These are phyloP conservation scores for Hephaestus fuliginosus DNA, from an alignment of 2,797 vertebrate genomes.

Conservation along the genomic window DNA sequence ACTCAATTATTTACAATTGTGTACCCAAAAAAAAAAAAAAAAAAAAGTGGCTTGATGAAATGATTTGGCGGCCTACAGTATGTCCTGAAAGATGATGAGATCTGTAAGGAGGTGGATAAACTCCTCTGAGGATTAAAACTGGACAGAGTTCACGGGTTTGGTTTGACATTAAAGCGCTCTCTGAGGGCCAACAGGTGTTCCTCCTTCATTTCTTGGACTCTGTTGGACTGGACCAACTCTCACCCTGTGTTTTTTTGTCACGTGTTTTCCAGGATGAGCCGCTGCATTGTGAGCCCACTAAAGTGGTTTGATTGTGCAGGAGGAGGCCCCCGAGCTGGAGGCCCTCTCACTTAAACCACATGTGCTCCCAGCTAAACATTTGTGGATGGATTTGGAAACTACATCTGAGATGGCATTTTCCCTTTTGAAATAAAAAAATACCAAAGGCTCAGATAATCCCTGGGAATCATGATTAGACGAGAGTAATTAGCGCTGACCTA, in stretches of 20 bases:
- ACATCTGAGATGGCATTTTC: slow-evolving; percentile 51
- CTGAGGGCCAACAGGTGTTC: slow-evolving; percentile 58
- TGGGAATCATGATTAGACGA: slow-evolving; percentile 35
- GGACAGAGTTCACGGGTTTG: neutral
- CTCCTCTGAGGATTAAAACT: neutral
- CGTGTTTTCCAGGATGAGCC: slow-evolving; percentile 47
- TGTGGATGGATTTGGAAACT: slow-evolving; percentile 57
- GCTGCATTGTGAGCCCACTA: slow-evolving; percentile 25
- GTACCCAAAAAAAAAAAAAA: neutral
- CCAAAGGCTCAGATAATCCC: slow-evolving; percentile 61
- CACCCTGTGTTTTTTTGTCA: slow-evolving; percentile 21
- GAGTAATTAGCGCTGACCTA: slow-evolving; percentile 59
- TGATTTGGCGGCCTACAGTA: neutral
- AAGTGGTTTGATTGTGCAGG: slow-evolving; percentile 42
- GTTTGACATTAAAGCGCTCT: neutral
- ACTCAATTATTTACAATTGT: slow-evolving; percentile 25
- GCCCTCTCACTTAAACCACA: slow-evolving; percentile 44
- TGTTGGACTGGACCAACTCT: slow-evolving; percentile 4
- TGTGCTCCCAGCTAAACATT: slow-evolving; percentile 57
- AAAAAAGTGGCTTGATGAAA: neutral
- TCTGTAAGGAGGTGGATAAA: neutral
- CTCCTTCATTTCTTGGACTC: neutral
- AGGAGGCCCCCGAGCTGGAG: slow-evolving; percentile 41
- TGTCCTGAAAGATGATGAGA: slow-evolving; percentile 4
- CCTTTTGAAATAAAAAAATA: slow-evolving; percentile 48